phyloP scores from a whole-genome alignment of 2,797 vertebrate genomes.

The Gephyroberyx darwinii region DNA sequence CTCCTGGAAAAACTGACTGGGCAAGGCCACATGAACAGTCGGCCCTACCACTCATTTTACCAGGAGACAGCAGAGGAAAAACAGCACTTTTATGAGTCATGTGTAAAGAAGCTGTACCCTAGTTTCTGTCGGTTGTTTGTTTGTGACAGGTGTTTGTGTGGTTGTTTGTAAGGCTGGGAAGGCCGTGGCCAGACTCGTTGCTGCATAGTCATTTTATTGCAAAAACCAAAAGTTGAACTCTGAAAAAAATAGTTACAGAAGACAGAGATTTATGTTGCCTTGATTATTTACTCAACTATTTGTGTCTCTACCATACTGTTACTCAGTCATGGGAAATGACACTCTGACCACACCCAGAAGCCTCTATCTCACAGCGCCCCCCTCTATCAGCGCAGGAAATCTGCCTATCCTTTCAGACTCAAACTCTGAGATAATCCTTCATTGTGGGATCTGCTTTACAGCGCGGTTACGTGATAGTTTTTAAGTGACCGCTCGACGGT shows the following conservation, averaged over 20 bases:
- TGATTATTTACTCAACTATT: not conserved
- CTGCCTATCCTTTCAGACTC: not conserved
- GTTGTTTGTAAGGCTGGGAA: not conserved
- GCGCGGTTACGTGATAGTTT: not conserved
- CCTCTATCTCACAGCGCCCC: constrained; percentile 4
- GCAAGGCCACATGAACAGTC: constrained; percentile 43
- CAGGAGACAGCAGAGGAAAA: constrained; percentile 41
- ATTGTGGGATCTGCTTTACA: not conserved
- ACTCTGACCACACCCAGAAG: constrained; percentile 52
- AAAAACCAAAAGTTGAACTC: constrained; percentile 3
- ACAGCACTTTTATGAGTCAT: constrained; percentile 45
- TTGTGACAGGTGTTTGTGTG: constrained; percentile 7
- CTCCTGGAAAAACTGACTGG: constrained; percentile 67
- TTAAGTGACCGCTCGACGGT: not conserved
- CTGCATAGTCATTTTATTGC: no score
- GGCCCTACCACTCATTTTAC: constrained; percentile 34
- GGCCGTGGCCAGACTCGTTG: no score
- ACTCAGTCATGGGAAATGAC: constrained; percentile 64
- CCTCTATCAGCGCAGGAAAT: constrained; percentile 1
- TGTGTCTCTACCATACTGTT: constrained; percentile 18
- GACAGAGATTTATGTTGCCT: not conserved
- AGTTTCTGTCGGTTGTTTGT: not conserved
- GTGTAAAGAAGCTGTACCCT: not conserved
- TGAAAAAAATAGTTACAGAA: constrained; percentile 7
- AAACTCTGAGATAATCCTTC: constrained; percentile 1